Evolutionary conservation across 2,797 vertebrate species (phyloP).

Genomic region (Muscicapa striata): DNA sequence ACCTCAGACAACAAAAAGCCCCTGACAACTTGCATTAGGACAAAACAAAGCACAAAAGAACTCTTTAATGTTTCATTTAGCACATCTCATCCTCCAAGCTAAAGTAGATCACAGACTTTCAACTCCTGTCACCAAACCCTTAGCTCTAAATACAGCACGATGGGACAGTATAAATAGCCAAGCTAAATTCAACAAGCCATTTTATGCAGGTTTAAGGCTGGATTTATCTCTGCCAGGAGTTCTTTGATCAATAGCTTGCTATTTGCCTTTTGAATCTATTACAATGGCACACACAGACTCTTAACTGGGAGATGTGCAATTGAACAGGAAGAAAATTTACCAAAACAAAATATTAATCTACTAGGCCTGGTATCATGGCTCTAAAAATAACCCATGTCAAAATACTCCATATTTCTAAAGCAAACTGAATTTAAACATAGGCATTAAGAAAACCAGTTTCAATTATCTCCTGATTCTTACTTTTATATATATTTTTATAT

Average conservation of each 20-base stretch:
- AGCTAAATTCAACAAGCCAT: neutral
- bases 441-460: neutral
- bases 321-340: neutral
- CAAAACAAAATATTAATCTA: neutral
- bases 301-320: neutral
- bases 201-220: neutral
- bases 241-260: neutral
- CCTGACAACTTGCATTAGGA: constrained; percentile 26
- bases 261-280: neutral
- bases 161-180: neutral
- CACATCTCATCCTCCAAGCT: constrained; percentile 35
- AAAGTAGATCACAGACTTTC: constrained; percentile 29
- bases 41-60: constrained; percentile 5
- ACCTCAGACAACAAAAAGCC: neutral
- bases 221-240: neutral
- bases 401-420: neutral
- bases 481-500: neutral
- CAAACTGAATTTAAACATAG: neutral
- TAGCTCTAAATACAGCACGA: neutral
- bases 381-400: neutral
- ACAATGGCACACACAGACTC: neutral
- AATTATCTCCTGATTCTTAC: neutral
- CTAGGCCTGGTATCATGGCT: neutral
- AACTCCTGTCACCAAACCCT: neutral
- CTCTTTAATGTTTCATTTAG: constrained; percentile 48